Base-by-base conservation (phyloP, 37 sponge, comb jelly and placozoan species). In the Dysidea cf. avara region DNA sequence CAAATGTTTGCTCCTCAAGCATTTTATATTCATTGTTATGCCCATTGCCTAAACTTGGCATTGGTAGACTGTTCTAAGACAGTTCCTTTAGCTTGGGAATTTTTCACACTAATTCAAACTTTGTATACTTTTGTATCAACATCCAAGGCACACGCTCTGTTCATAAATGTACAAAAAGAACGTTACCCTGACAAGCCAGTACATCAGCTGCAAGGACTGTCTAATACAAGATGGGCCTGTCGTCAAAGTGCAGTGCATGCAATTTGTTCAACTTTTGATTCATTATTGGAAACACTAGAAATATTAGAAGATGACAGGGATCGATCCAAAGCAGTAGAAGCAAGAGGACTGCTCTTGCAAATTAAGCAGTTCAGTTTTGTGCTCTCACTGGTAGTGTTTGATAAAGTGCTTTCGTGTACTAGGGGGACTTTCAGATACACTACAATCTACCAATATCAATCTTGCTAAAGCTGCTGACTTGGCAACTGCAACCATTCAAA, bases 191-290 rank as follows among this genome's bases (percentile, higher is more conserved):
- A 70, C 35, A 69, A 80, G 21, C 58, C 33, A 39, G 58, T 55
- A 32, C 71, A 71, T 53, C 69, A 59, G 40, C 72, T 80, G 47
- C 71, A 67, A 60, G 39, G 49, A 7, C 50, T 80, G 35, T 71
- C 72, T 57, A 69, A 79, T 54, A 66, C 80, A 68, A 40, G 80
- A 55, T 79, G 80, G 80, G 39, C 67, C 31, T 79, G 55, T 31
- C 57, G 80, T 38, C 55, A 47, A 28, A 36, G 18, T 56, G 69
- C 80, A 2, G 74, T 73, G 20, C 36, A 54, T 73, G 58, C 74
- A 64, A 73, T 73, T 13, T 56, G 58, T 26, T 14, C 25, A 22
- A 56, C 40, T 51, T 70, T 70, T 39, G 71, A 70, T 50, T 51
- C 71, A 13, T 25, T 70, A 31, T 26, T 70, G 29, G 71, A 26